phyloP scores from a whole-genome alignment of 2,797 vertebrate species.

The Tachyglossus aculeatus region DNA sequence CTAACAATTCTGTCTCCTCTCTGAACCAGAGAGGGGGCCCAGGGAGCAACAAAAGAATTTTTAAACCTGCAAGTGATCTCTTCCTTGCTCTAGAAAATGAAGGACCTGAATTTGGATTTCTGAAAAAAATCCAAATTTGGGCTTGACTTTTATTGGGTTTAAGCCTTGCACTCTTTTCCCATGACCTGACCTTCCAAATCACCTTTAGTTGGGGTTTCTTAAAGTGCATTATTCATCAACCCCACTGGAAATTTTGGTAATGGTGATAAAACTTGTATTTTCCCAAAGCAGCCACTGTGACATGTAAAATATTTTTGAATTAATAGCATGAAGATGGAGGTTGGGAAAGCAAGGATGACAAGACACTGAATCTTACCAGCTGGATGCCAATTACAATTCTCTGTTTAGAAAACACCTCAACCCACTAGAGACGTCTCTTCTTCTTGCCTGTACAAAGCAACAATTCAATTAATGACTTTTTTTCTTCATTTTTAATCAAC shows the following conservation, averaged over 20 bases:
- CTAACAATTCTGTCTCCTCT: no score
- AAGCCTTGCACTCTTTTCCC: neutral
- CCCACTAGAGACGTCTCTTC: neutral
- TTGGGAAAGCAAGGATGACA: constrained; percentile 24
- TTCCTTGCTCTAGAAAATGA: no score
- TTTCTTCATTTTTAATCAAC: constrained; percentile 6
- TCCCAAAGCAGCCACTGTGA: neutral
- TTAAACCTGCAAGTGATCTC: no score
- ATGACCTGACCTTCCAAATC: neutral
- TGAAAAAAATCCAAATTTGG: neutral
- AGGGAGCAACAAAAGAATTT: no score
- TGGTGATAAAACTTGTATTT: neutral
- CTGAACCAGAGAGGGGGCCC: no score
- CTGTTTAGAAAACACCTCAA: constrained; percentile 25
- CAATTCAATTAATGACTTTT: constrained; percentile 48
- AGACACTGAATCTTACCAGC: constrained; percentile 30
- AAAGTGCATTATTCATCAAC: constrained; percentile 11
- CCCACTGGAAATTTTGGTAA: neutral
- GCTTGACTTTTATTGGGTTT: neutral
- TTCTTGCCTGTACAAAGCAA: constrained; percentile 5
- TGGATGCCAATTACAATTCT: constrained; percentile 38
- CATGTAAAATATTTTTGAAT: constrained; percentile 29
- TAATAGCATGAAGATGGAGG: constrained; percentile 34
- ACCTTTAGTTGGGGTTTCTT: neutral
- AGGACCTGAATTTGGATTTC: no score